Conservation (phyloP, 2,797 vertebrate species). For the Tympanoctomys barrerae region DNA sequence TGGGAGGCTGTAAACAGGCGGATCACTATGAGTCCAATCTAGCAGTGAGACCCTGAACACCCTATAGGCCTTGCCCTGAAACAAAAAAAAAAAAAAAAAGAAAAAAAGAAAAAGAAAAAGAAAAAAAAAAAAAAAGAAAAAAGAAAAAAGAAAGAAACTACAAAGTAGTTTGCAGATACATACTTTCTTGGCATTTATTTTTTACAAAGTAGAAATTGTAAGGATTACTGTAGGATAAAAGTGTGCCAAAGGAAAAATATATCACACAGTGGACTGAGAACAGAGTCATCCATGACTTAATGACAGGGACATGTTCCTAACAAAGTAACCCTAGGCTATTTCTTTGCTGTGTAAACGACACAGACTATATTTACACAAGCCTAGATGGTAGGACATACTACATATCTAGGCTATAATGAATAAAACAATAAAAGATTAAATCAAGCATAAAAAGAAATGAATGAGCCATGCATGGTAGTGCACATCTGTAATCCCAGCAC, state of each 20-base stretch:
- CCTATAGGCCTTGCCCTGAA: too few species aligned
- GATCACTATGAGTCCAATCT: too few species aligned
- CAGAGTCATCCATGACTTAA: not conserved
- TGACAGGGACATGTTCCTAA: too few species aligned
- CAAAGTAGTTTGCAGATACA: not conserved
- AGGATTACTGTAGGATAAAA: constrained; percentile 30
- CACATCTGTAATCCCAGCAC: too few species aligned
- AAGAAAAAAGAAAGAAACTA: too few species aligned
- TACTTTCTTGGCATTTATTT: constrained; percentile 32
- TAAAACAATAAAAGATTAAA: not conserved
- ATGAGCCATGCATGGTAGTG: too few species aligned
- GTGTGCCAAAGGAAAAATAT: not conserved
- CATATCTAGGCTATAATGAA: not conserved
- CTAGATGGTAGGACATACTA: not conserved
- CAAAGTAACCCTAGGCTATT: not conserved
- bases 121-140: too few species aligned
- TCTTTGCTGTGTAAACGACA: not conserved
- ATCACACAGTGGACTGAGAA: not conserved
- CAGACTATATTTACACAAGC: not conserved
- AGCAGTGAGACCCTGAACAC: too few species aligned
- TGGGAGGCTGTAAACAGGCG: too few species aligned
- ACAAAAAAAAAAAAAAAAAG: too few species aligned
- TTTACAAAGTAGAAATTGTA: constrained; percentile 25
- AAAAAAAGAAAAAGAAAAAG: too few species aligned
- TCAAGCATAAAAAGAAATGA: not conserved